Evolutionary conservation across 2,113 vertebrate genomes (phyloP), one percentile per base, ranked within the genome.

Genomic region (Rhinoderma darwinii): DNA sequence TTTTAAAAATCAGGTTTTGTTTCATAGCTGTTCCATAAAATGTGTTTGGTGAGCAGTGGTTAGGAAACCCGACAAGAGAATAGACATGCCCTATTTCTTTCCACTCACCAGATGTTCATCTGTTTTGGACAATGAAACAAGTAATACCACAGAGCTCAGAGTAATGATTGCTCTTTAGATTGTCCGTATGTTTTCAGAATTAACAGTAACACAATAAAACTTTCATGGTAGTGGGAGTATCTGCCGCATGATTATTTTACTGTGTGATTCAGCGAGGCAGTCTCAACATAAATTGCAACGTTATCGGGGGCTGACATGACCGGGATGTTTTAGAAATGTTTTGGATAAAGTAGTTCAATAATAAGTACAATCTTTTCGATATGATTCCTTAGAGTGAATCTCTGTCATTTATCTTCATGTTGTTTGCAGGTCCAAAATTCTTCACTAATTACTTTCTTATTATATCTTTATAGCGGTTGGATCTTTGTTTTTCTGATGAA

Each of bases 71-170:
- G 68, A 72, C 68, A 7, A 72, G 68, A 39, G 30, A 47, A n/a
- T n/a, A n/a, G 44, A 15, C 63, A 17, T 5, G n/a, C 30, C 2
- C 27, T 17, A 32, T 50, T 78, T 18, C 17, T 78, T n/a, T 50
- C 17, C 35, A 54, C 51, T 80, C 50, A 39, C 32, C 47, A 80
- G 77, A 51, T 56, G 75, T 78, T 78, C 54, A 78, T 78, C 11
- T 8, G 32, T 32, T 54, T 54, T 39, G 50, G 51, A 80, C 32
- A 2, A 59, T 37, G 77, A 37, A 54, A 80, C 50, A 56, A 80
- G 30, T 20, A 37, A 37, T 39, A 39, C 27, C 51, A 41, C 14
- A 80, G 30, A 32, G 77, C 77, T 80, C 18, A 10, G 20, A 20
- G 77, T 32, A 59, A 39, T 32, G 25, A 80, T 59, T 80, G 39